These are phyloP conservation scores for Hoplostethus atlanticus DNA, from an alignment of 2,797 vertebrate genomes.

Conservation along the genomic window DNA sequence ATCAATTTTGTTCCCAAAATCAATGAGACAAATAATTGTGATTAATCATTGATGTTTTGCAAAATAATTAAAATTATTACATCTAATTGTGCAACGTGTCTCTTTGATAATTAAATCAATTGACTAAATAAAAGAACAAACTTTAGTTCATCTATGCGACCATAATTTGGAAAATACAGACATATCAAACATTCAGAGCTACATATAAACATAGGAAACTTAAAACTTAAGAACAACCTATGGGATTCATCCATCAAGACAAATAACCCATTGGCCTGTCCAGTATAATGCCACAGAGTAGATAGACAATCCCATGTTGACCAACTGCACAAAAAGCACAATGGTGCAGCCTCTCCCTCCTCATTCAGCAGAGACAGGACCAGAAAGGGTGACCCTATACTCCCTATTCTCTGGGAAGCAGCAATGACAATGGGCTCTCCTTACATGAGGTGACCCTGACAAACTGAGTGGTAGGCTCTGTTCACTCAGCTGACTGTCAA, in stretches of 20 bases:
- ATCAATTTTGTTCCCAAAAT: no score
- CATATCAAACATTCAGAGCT: background rate
- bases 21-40: background rate
- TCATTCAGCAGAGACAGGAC: background rate
- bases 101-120: background rate
- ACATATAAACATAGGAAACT: background rate
- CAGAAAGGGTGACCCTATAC: background rate
- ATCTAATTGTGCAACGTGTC: background rate
- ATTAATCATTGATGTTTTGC: background rate
- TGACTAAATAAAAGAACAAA: background rate
- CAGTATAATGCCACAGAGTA: background rate
- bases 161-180: background rate
- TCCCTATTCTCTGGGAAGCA: background rate
- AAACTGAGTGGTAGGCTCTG: constrained; percentile 14
- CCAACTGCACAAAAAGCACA: background rate
- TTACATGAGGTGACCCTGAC: constrained; percentile 24
- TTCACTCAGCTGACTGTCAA: constrained; percentile 14
- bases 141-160: background rate
- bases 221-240: background rate
- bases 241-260: background rate
- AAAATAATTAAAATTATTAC: background rate
- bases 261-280: background rate
- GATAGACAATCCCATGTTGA: background rate
- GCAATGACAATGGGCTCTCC: background rate
- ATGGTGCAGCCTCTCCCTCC: background rate